A percentile compares a stretch with the other conserved stretches of the same genome.
phyloP scores from a whole-genome alignment of 2,113 vertebrate genomes.

The Chaetodon trifascialis region DNA sequence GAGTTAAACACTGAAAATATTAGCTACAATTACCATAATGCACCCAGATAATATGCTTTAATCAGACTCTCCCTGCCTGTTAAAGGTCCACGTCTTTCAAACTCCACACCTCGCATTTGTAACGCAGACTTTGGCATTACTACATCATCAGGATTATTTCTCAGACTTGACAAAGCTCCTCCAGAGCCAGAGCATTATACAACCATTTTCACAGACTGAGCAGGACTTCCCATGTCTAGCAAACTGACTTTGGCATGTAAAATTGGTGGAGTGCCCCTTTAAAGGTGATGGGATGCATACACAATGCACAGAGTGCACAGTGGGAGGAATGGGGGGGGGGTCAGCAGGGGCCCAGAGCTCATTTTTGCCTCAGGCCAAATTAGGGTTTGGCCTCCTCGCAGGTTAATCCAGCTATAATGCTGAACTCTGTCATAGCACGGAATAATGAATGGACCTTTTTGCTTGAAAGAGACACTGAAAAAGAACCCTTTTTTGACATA shows the following conservation, averaged over 20 bases:
- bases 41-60: not conserved
- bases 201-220: not conserved
- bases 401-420: not conserved
- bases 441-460: not conserved
- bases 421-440: not conserved
- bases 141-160: too few relatives aligned
- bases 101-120: not conserved
- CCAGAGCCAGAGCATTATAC: too few relatives aligned
- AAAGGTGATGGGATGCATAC: not conserved
- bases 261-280: not conserved
- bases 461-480: not conserved
- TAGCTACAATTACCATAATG: too few relatives aligned
- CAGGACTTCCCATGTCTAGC: not conserved
- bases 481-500: not conserved
- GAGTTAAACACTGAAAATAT: too few relatives aligned
- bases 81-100: not conserved
- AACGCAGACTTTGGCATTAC: too few relatives aligned
- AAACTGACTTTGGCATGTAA: not conserved
- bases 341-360: not conserved
- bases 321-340: not conserved
- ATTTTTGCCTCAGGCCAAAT: not conserved
- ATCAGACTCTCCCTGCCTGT: not conserved
- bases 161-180: too few relatives aligned
- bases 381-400: not conserved
- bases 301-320: not conserved